phyloP scores from a whole-genome alignment of 2,797 vertebrate genomes.

The Cryptoblepharus egeriae region DNA sequence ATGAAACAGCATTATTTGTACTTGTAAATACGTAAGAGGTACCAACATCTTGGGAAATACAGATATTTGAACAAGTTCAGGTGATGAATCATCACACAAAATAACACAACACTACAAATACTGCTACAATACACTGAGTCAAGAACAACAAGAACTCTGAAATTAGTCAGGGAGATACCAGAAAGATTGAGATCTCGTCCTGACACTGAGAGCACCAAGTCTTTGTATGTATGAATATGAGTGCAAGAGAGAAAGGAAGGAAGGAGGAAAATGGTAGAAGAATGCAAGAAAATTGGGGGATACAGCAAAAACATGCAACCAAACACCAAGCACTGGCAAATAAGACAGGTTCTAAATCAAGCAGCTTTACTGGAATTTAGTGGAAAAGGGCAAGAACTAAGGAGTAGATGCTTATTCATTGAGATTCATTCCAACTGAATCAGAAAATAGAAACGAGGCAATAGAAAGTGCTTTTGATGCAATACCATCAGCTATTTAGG shows the following conservation, averaged over 20 bases:
- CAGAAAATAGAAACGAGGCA: not conserved
- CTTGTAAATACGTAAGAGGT: constrained; percentile 68
- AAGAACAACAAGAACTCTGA: constrained; percentile 71
- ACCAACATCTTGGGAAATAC: constrained; percentile 78
- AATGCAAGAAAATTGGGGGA: constrained; percentile 52
- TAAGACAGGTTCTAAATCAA: constrained; percentile 67
- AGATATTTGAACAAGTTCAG: constrained; percentile 74
- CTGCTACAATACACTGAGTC: constrained; percentile 74
- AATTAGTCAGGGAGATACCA: constrained; percentile 67
- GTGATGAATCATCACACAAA: constrained; percentile 71
- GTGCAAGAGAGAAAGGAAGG: constrained; percentile 64
- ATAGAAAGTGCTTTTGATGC: not conserved
- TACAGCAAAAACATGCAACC: constrained; percentile 56
- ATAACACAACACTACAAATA: constrained; percentile 74
- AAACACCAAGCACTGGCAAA: constrained; percentile 45
- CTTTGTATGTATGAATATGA: not conserved
- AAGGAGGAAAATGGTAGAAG: constrained; percentile 58
- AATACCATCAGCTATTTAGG: not conserved
- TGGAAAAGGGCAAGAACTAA: not conserved
- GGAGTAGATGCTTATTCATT: not conserved
- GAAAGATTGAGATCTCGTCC: constrained; percentile 64
- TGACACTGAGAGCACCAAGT: constrained; percentile 55
- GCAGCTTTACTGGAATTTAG: constrained; percentile 56
- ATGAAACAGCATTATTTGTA: constrained; percentile 49
- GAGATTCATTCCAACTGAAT: constrained; percentile 1